Evolutionary conservation across 2,888 invertebrate genomes (phyloP).

Genomic region (Lottia gigantea): DNA sequence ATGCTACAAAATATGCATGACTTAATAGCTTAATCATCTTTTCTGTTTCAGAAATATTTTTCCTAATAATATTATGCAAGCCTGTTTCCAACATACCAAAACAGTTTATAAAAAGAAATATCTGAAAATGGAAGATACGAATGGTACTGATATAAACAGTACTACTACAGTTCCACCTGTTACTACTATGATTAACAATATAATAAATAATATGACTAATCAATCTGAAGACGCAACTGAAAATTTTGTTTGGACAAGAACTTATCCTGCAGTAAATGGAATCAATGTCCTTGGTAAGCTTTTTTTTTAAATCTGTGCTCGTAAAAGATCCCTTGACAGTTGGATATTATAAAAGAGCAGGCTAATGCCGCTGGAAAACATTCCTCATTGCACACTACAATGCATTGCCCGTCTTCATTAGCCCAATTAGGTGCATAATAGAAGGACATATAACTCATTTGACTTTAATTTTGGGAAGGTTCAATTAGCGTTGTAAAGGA

Average conservation of each 20-base stretch:
- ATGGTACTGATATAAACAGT: constrained; percentile 22
- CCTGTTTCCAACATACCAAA: constrained; percentile 74
- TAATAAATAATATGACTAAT: constrained; percentile 26
- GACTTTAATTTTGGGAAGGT: no score
- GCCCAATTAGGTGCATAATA: no score
- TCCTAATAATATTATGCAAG: constrained; percentile 75
- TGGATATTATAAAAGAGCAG: no score
- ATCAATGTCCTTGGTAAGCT: constrained; percentile 75
- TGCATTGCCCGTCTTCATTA: no score
- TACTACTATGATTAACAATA: constrained; percentile 28
- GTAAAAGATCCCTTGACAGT: no score
- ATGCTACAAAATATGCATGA: no score
- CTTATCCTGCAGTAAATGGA: constrained; percentile 69
- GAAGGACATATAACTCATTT: no score
- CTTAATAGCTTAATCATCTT: no score
- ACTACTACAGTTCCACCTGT: constrained; percentile 31
- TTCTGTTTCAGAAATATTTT: constrained; percentile 72
- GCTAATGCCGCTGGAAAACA: no score
- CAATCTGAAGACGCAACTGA: constrained; percentile 33
- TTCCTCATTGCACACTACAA: no score
- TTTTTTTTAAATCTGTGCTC: neutral
- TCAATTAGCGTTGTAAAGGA: no score
- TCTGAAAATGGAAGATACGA: constrained; percentile 28
- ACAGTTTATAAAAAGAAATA: constrained; percentile 68
- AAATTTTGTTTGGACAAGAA: constrained; percentile 26